Conservation (phyloP, 1,140 invertebrate genomes). For the Mamestra configurata region DNA sequence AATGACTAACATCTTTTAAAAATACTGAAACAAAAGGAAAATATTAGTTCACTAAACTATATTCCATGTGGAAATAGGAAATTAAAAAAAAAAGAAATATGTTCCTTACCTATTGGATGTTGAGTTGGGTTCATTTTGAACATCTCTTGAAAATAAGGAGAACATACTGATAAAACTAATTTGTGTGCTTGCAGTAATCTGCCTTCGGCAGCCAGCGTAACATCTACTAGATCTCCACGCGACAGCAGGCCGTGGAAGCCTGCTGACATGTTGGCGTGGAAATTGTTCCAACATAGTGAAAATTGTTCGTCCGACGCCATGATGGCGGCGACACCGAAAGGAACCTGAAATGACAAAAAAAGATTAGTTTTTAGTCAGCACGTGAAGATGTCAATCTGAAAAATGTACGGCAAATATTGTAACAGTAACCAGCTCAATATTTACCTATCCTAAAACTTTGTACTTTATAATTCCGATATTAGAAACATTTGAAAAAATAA, state of each 20-base stretch:
- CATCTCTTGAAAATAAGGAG: constrained; percentile 95
- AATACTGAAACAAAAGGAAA: constrained; percentile 90
- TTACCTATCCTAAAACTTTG: constrained; percentile 86
- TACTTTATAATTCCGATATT: constrained; percentile 86
- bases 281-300: constrained; percentile 93
- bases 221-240: constrained; percentile 93
- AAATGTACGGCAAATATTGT: too few species aligned
- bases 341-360: constrained; percentile 75
- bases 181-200: constrained; percentile 94
- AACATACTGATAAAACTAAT: constrained; percentile 94
- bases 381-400: constrained; percentile 5
- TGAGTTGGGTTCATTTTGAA: constrained; percentile 91
- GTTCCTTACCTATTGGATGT: constrained; percentile 88
- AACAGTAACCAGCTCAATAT: constrained; percentile 37
- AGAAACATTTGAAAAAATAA: constrained; percentile 87
- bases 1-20: constrained; percentile 94
- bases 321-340: constrained; percentile 85
- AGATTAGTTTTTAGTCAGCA: constrained; percentile 37
- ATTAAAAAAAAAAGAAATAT: not conserved
- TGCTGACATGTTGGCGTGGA: constrained; percentile 92
- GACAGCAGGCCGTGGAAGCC: constrained; percentile 92
- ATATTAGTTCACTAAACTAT: constrained; percentile 34
- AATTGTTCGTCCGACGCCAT: constrained; percentile 93
- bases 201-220: constrained; percentile 94
- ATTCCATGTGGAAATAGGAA: not conserved